Base-by-base conservation (phyloP, 2,797 vertebrate species). In the Eleutherodactylus coqui region DNA sequence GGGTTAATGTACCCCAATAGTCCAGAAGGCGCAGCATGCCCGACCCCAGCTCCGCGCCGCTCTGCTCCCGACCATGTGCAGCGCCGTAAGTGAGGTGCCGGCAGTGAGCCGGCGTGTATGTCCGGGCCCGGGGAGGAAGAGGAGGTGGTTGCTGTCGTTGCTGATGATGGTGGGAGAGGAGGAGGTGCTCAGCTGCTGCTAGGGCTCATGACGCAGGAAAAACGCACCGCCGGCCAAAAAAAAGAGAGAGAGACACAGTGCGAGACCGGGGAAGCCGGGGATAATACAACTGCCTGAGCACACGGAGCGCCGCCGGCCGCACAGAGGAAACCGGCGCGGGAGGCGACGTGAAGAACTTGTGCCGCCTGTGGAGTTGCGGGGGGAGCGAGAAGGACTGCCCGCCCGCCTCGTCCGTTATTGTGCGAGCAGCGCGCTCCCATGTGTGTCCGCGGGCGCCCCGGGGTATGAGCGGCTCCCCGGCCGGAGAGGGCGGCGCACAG, bases 161-260 rank as follows among this genome's bases (percentile, higher is more conserved):
- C n/a, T n/a, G 76, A 75, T 87, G 86, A 53, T 87, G 82, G 69
- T 84, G 58, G 82, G 60, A 62, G 77, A 85, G 82, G 86, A 87
- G 86, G 86, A 84, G 86, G 70, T 34, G 67, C 82, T 85, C 86
- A 87, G 86, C 85, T 82, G 55, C 86, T 84, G 86, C 51, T 84
- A 36, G n/a, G 84, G 86, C 82, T 87, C 86, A 85, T 87, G 86
- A 87, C 86, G 86, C 86, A 87, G 86, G 86, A 87, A 75, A 84
- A 87, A 87, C 82, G 86, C 86, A 84, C 72, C 60, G 24, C 79
- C 75, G 32, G 75, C 49, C 24, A 29, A 72, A 34, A 72, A n/a
- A n/a, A n/a, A n/a, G n/a, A n/a, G n/a, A n/a, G n/a, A 79, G 51
- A 82, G 67, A 62, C 86, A 43, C 53, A 24, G 45, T 64, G 77